Percentiles rank a stretch among this genome's conserved stretches.
phyloP scores from a whole-genome alignment of 2,888 invertebrate genomes.

The Plebejus melissa region DNA sequence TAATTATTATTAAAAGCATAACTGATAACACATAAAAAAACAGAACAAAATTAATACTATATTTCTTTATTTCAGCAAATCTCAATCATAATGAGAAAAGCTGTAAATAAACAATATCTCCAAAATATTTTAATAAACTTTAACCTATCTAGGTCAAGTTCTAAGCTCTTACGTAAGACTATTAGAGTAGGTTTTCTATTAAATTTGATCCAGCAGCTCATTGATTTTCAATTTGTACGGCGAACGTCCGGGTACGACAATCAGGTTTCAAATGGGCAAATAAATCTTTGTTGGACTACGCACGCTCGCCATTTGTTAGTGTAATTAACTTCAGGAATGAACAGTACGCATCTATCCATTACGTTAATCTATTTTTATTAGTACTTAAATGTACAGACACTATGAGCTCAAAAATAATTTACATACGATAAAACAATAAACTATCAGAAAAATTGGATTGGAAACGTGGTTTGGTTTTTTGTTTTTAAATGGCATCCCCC shows the following conservation, averaged over 20 bases:
- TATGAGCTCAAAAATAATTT: no score
- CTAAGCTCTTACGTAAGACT: slow-evolving; percentile 35
- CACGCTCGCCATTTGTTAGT: slow-evolving; percentile 38
- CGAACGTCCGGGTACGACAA: slow-evolving; percentile 45
- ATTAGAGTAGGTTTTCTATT: slow-evolving; percentile 65
- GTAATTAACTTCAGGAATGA: slow-evolving; percentile 27
- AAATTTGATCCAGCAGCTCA: slow-evolving; percentile 68
- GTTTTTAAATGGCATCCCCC: no score
- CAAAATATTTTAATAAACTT: not conserved
- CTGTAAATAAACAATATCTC: not conserved
- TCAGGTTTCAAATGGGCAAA: slow-evolving; percentile 51
- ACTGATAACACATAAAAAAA: no score
- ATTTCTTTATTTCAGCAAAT: no score
- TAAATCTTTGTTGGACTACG: slow-evolving; percentile 50
- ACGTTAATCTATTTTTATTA: slow-evolving; percentile 30
- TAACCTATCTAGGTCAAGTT: not conserved
- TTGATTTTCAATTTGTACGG: slow-evolving; percentile 74
- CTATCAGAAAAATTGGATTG: no score
- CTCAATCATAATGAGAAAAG: not conserved
- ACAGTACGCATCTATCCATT: slow-evolving; percentile 30
- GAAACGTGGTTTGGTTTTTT: no score
- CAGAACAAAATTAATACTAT: not conserved
- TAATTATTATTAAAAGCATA: no score
- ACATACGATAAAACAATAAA: no score
- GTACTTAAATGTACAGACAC: no score